Evolutionary conservation across 2,797 vertebrate genomes (phyloP).

Genomic region (Champsocephalus esox): DNA sequence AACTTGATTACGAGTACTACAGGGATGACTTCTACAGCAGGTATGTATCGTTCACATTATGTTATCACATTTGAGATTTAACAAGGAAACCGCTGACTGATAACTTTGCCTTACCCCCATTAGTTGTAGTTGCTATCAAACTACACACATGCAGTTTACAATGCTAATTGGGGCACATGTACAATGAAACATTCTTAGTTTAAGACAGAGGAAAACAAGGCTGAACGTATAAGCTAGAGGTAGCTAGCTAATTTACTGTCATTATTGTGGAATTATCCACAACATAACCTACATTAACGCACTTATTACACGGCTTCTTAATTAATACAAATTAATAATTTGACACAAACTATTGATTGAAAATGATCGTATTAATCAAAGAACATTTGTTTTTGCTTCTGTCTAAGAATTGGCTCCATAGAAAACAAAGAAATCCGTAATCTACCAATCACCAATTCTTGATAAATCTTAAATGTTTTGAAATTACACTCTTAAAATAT

Average conservation of each 20-base stretch:
- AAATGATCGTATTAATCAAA: no score
- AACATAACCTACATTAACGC: no score
- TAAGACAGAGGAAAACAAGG: not conserved
- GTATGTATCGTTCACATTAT: constrained; percentile 82
- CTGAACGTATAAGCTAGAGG: not conserved
- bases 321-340: no score
- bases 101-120: accelerated
- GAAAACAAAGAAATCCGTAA: no score
- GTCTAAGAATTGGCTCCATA: no score
- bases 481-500: not conserved
- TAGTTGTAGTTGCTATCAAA: not conserved
- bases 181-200: not conserved
- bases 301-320: no score
- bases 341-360: no score
- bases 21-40: constrained; percentile 99
- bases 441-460: no score
- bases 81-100: not conserved
- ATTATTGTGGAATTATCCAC: no score
- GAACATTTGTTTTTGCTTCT: no score
- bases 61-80: constrained; percentile 1
- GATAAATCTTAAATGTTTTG: no score
- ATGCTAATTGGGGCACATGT: not conserved
- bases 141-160: not conserved
- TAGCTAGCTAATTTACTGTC: not conserved
- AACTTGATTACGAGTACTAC: constrained; percentile 99